Conservation (phyloP, 2,113 vertebrate genomes). For the Chunga burmeisteri region DNA sequence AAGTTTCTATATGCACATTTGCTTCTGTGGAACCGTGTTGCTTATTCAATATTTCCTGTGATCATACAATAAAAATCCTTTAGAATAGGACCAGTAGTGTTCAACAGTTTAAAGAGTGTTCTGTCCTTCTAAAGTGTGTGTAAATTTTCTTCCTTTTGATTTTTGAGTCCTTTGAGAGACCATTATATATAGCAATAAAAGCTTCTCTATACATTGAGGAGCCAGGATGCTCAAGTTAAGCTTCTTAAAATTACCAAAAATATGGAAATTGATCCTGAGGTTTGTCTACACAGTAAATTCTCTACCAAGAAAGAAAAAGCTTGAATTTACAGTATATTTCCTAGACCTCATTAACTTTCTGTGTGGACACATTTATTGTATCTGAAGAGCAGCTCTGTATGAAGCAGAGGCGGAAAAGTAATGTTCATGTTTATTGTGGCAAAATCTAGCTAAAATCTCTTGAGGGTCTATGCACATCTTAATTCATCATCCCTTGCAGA, state of each 20-base stretch:
- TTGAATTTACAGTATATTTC: neutral
- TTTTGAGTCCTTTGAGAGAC: neutral
- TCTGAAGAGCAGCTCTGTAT: neutral
- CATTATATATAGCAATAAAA: neutral
- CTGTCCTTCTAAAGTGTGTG: neutral
- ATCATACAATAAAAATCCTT: neutral
- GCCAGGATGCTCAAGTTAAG: neutral
- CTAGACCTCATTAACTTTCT: neutral
- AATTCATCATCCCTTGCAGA: neutral
- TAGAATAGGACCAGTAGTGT: neutral
- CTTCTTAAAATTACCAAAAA: neutral
- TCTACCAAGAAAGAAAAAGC: neutral
- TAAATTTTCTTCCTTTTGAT: neutral
- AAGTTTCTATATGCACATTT: neutral
- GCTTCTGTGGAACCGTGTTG: neutral
- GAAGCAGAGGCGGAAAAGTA: neutral
- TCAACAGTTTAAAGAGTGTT: neutral
- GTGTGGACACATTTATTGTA: neutral
- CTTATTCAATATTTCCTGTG: neutral
- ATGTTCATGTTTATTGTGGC: neutral
- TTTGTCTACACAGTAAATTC: neutral
- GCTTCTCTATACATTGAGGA: neutral
- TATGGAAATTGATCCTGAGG: neutral
- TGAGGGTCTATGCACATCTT: neutral
- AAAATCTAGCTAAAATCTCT: neutral